phyloP scores from a whole-genome alignment of 2,888 invertebrate species.

The Trissolcus brochymenae region DNA sequence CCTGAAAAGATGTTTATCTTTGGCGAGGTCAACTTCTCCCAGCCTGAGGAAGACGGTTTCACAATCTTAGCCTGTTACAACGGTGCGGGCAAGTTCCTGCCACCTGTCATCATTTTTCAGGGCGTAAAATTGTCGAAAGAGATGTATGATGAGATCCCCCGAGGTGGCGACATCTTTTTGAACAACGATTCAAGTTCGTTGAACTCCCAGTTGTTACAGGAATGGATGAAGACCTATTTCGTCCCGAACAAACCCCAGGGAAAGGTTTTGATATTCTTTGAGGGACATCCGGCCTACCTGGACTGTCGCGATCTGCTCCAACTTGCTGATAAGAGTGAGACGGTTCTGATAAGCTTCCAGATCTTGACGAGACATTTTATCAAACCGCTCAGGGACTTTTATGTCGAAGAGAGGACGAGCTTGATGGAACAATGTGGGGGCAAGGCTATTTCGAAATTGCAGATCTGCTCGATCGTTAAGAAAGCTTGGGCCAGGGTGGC shows the following conservation, averaged over 20 bases:
- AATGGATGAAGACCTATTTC: conserved; percentile 65
- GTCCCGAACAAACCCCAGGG: conserved; percentile 64
- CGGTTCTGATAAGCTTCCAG: conserved; percentile 65
- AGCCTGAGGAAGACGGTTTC: neutral
- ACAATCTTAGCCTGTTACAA: conserved; percentile 69
- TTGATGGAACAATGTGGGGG: neutral
- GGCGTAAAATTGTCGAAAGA: conserved; percentile 63
- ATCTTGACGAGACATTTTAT: conserved; percentile 65
- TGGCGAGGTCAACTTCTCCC: conserved; percentile 22
- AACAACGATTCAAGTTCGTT: conserved; percentile 64
- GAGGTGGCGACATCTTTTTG: conserved; percentile 60
- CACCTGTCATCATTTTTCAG: conserved; percentile 63
- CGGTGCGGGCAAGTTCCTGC: conserved; percentile 66
- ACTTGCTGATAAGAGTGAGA: conserved; percentile 61
- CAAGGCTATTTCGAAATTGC: neutral
- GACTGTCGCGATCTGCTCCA: conserved; percentile 33
- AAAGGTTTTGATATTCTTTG: conserved; percentile 63
- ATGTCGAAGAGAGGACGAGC: neutral
- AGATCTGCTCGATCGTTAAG: conserved; percentile 4
- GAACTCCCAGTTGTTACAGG: conserved; percentile 59
- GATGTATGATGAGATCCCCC: conserved; percentile 60
- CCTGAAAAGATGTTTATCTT: conserved; percentile 22
- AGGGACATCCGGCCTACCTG: conserved; percentile 60
- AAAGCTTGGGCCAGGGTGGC: conserved; percentile 20
- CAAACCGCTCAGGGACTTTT: conserved; percentile 57